Conservation (phyloP, 1,140 invertebrate genomes). For the Lamellibrachia luymesi region DNA sequence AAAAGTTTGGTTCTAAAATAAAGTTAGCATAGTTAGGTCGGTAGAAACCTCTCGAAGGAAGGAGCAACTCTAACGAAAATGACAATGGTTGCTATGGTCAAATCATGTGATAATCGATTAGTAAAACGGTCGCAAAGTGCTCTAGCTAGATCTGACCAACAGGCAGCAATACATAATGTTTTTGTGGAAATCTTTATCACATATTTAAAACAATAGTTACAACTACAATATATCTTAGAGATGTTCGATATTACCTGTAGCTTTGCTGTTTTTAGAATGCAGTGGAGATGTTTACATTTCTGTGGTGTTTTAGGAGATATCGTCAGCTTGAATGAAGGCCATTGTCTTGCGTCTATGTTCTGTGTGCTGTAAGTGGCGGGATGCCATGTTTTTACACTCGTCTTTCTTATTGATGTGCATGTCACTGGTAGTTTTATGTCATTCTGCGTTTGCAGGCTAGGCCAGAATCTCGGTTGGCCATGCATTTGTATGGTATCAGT, state of each 20-base stretch:
- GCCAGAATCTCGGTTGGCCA: background rate
- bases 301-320: constrained; percentile 1
- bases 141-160: background rate
- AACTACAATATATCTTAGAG: background rate
- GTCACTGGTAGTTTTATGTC: background rate
- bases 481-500: background rate
- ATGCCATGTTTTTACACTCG: background rate
- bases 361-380: background rate
- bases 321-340: too few relatives aligned
- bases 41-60: background rate
- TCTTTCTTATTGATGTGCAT: background rate
- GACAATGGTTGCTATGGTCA: background rate
- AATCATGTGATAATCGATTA: background rate
- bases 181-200: background rate
- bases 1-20: background rate
- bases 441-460: background rate
- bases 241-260: background rate
- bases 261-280: background rate
- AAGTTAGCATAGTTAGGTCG: background rate
- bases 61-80: background rate
- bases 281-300: constrained; percentile 5
- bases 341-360: too few relatives aligned
- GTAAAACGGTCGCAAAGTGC: background rate
- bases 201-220: background rate
- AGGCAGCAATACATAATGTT: background rate